Percentiles rank a stretch among this genome's conserved stretches.
Evolutionary conservation across 2,888 invertebrate species (phyloP).

Genomic region (Teleiodes luculella): DNA sequence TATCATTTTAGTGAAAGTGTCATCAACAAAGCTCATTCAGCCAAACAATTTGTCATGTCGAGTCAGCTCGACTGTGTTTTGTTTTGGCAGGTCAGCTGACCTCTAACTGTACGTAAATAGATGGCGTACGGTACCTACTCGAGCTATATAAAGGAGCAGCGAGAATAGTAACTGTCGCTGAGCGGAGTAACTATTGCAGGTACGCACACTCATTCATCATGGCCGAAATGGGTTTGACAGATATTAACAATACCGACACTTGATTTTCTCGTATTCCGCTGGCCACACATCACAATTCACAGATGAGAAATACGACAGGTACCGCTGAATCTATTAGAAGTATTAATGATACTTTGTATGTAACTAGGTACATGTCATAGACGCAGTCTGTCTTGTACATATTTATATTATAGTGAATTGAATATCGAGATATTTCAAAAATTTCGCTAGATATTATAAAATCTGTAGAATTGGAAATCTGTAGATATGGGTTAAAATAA

Average conservation of each 20-base stretch:
- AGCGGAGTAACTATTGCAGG: neutral
- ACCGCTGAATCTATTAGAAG: too few species aligned
- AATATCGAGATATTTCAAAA: too few species aligned
- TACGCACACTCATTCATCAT: neutral
- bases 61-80: neutral
- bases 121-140: neutral
- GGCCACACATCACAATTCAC: too few species aligned
- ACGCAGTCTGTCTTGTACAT: too few species aligned
- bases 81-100: conserved; percentile 1
- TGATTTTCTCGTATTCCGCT: neutral
- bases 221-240: neutral
- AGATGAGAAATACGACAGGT: too few species aligned
- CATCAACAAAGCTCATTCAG: conserved; percentile 1
- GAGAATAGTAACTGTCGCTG: conserved; percentile 2
- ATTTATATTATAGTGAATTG: too few species aligned
- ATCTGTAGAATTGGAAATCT: too few species aligned
- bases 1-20: neutral
- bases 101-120: neutral
- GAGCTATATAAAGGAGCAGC: neutral
- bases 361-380: too few species aligned
- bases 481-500: too few species aligned
- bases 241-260: neutral
- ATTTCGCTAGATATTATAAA: too few species aligned
- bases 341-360: too few species aligned
- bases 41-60: conserved; percentile 2